A percentile compares a stretch with the other conserved stretches of the same genome.
These are phyloP conservation scores for Atrichornis clamosus DNA, from an alignment of 2,113 vertebrate species.

Conservation along the genomic window DNA sequence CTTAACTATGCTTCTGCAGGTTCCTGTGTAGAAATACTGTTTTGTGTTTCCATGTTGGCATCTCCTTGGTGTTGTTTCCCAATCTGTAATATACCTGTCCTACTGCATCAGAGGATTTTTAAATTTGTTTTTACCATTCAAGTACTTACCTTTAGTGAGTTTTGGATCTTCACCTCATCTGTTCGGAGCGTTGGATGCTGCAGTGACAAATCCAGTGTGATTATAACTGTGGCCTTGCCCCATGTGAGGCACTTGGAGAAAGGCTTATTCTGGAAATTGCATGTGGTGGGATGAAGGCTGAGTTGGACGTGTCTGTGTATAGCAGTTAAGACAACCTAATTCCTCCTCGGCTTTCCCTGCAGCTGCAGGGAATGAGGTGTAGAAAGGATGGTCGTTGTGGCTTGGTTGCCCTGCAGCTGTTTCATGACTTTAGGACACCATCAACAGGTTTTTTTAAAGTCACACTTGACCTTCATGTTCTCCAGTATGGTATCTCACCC, in stretches of 20 bases:
- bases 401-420: not conserved
- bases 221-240: not conserved
- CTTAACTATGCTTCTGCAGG: not conserved
- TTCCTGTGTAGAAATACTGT: not conserved
- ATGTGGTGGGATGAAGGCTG: not conserved
- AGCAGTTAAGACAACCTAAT: not conserved
- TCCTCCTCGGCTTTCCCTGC: not conserved
- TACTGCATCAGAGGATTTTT: not conserved
- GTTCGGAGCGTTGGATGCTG: not conserved
- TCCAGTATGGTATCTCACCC: not conserved
- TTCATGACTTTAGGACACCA: not conserved
- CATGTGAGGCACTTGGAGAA: not conserved
- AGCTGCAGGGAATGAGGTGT: not conserved
- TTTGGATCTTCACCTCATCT: not conserved
- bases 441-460: not conserved
- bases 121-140: not conserved
- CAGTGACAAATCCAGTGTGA: not conserved
- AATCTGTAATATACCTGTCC: not conserved
- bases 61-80: not conserved
- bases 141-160: not conserved
- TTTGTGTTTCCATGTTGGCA: not conserved
- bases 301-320: not conserved
- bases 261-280: not conserved
- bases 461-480: not conserved
- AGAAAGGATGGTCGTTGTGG: not conserved